phyloP scores from a whole-genome alignment of 2,113 vertebrate genomes.

The Poeciliopsis turrubarensis region DNA sequence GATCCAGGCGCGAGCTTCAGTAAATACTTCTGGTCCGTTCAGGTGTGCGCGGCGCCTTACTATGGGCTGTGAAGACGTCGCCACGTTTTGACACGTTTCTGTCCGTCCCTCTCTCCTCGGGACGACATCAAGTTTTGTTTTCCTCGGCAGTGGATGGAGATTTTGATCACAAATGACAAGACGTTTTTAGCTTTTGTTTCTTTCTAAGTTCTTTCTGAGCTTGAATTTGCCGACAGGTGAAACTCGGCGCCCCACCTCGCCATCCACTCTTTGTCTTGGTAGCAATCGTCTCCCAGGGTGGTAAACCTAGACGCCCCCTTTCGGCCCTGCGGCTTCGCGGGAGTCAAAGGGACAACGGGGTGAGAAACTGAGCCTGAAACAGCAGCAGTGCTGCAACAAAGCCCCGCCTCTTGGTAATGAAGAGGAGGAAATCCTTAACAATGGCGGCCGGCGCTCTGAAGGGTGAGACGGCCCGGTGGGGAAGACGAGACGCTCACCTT shows the following conservation, averaged over 20 bases:
- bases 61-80: background rate
- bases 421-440: constrained; percentile 70
- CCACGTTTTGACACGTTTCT: too few species aligned
- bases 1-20: constrained; percentile 31
- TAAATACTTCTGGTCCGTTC: constrained; percentile 21
- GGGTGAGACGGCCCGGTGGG: constrained; percentile 63
- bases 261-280: constrained; percentile 56
- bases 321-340: constrained; percentile 40
- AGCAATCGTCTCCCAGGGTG: constrained; percentile 78
- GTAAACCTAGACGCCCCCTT: constrained; percentile 57
- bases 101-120: too few species aligned
- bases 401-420: constrained; percentile 64
- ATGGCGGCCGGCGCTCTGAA: constrained; percentile 57
- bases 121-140: too few species aligned
- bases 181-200: background rate
- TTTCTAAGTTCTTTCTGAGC: too few species aligned
- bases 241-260: constrained; percentile 21
- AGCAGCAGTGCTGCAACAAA: constrained; percentile 61
- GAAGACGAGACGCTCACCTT: constrained; percentile 68
- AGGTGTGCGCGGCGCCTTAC: constrained; percentile 20
- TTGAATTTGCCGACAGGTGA: constrained; percentile 35
- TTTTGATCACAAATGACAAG: background rate
- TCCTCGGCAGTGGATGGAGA: too few species aligned
- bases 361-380: constrained; percentile 67
- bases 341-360: constrained; percentile 38